Base-by-base conservation (phyloP, 2,888 invertebrate genomes). In the Abrostola triplasia region DNA sequence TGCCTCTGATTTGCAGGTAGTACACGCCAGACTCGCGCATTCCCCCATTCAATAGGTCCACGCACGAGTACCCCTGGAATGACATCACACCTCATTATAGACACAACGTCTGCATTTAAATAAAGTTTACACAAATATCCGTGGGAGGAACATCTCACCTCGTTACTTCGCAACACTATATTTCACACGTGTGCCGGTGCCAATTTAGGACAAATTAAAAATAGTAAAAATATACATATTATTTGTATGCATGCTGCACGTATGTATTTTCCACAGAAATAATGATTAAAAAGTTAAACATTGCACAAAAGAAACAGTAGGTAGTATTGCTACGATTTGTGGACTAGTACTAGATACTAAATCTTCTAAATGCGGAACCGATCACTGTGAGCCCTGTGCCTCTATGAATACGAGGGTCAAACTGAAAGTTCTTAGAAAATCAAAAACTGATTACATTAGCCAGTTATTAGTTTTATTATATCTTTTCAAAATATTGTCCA, bases 11-110 rank as follows among this genome's bases (percentile, higher is more conserved):
- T 95, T 98, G 98, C 60, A 98, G 94, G 87, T 98, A 98, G 90
- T 97, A 98, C 0, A 98, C 97, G 36, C 98, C 98, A 24, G 97
- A 98, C 80, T 97, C 97, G 68, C 97, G 95, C 97, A 98, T 98
- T 37, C 98, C 98, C 48, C 97, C 97, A 83, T 97, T 97, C 72
- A 97, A 92, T 52, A 98, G 95, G 88, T 98, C 98, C 62, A 97
- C 96, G 88, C 98, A 98, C 11, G 98, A 98, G 86, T 97, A 98
- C 6, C 98, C 98, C 97, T 98, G 93, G 62, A 82, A 77, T 62
- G n/a, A 79, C 24, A 66, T 35, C 10, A 70, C 10, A 70, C 9
- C 47, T 58, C 53, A 63, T 79, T 75, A 64, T 69, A 73, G 64
- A 64, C 36, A 53, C 49, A 66, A 65, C 53, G 36, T 67, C 57